These are phyloP conservation scores for Leuciscus waleckii DNA, from an alignment of 2,797 vertebrate genomes.

Conservation along the genomic window DNA sequence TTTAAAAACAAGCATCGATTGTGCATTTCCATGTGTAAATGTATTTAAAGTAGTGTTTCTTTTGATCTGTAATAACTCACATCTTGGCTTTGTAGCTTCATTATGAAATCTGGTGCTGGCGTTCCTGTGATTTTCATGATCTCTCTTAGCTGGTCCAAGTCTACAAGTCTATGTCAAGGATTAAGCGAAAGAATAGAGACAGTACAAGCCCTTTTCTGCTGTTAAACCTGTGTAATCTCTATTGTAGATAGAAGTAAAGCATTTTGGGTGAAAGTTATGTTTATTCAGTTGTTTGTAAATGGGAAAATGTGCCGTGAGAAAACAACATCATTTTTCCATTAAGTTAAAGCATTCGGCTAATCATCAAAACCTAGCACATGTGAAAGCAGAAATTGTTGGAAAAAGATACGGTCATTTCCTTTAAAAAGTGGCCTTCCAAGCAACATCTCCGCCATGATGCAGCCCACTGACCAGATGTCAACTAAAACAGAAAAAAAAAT, in stretches of 20 bases:
- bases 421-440: constrained; percentile 92
- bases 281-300: neutral
- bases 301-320: neutral
- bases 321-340: neutral
- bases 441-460: constrained; percentile 99
- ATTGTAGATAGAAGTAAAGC: neutral
- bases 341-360: neutral
- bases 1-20: neutral
- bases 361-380: neutral
- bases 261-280: neutral
- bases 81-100: constrained; percentile 91
- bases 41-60: neutral
- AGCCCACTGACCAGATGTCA: constrained; percentile 98
- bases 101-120: constrained; percentile 89
- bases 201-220: neutral
- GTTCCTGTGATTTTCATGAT: constrained; percentile 98
- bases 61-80: constrained; percentile 77
- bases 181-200: constrained; percentile 2
- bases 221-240: neutral
- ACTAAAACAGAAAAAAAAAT: constrained; percentile 75
- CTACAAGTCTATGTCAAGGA: constrained; percentile 74
- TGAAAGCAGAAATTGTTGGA: neutral
- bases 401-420: constrained; percentile 96
- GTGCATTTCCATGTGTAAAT: neutral
- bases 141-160: constrained; percentile 94